phyloP scores from a whole-genome alignment of 2,113 vertebrate species.

The Tupaia tana region DNA sequence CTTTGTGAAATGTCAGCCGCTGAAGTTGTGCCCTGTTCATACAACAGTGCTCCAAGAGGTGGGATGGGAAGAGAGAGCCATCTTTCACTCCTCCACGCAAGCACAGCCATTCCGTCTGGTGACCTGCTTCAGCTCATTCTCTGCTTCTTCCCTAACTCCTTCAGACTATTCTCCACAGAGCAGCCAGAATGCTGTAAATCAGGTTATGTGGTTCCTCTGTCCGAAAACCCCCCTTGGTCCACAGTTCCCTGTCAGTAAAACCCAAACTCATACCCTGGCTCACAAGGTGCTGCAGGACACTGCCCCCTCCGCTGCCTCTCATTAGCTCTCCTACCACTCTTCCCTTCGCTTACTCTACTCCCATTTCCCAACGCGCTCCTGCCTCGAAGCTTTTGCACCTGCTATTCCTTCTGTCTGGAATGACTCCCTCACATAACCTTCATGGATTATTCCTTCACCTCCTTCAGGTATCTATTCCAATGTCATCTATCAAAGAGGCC shows the following conservation, averaged over 20 bases:
- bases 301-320: neutral
- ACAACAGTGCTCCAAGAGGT: neutral
- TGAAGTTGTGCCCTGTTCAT: neutral
- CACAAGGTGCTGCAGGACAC: neutral
- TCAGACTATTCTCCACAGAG: constrained; percentile 1
- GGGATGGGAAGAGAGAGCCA: neutral
- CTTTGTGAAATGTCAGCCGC: neutral
- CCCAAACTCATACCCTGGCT: neutral
- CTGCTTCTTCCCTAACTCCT: neutral
- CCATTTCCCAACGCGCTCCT: neutral
- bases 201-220: neutral
- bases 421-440: neutral
- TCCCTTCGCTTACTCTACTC: neutral
- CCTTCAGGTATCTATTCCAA: neutral
- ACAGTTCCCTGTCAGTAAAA: constrained; percentile 20
- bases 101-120: neutral
- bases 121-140: neutral
- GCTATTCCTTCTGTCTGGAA: constrained; percentile 4
- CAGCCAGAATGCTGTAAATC: constrained; percentile 24
- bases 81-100: neutral
- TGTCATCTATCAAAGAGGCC: neutral
- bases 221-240: constrained; percentile 46
- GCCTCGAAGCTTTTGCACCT: neutral
- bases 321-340: neutral
- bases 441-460: neutral